Conservation (phyloP, 2,888 invertebrate genomes). For the Scaptomyza cyrtandrae region DNA sequence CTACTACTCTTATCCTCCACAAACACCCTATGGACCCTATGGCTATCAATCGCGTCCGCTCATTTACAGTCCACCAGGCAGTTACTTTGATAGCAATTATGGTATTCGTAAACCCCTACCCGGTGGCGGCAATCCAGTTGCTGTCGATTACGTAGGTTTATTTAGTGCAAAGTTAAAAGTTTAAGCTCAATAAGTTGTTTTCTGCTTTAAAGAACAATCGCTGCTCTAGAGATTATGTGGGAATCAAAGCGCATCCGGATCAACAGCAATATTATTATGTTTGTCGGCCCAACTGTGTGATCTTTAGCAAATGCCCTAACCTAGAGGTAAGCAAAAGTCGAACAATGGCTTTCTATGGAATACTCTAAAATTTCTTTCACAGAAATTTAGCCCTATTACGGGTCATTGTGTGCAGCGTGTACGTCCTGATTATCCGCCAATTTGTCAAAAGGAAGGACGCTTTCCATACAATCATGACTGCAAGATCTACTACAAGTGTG, state of each 20-base stretch:
- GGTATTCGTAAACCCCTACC: constrained; percentile 80
- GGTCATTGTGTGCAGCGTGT: constrained; percentile 74
- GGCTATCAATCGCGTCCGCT: constrained; percentile 42
- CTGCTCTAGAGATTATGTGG: constrained; percentile 82
- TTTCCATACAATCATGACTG: constrained; percentile 83
- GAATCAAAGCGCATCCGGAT: constrained; percentile 83
- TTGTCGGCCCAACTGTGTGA: constrained; percentile 83
- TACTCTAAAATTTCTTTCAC: constrained; percentile 17
- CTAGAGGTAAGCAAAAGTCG: constrained; percentile 66
- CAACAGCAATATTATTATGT: constrained; percentile 84
- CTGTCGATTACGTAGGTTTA: constrained; percentile 80
- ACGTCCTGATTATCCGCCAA: constrained; percentile 66
- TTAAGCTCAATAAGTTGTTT: constrained; percentile 17
- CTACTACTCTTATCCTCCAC: constrained; percentile 40
- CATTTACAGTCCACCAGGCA: constrained; percentile 59
- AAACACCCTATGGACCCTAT: constrained; percentile 31
- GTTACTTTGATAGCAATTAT: constrained; percentile 76
- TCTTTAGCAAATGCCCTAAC: constrained; percentile 83
- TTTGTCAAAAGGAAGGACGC: constrained; percentile 77
- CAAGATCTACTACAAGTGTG: constrained; percentile 82
- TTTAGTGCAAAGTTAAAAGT: constrained; percentile 8
- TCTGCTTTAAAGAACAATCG: constrained; percentile 74
- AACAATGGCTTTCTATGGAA: background rate
- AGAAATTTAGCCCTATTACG: constrained; percentile 73
- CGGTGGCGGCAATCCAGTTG: constrained; percentile 84